Percentiles rank a stretch among this genome's conserved stretches.
phyloP scores from a whole-genome alignment of 2,888 invertebrate genomes.

The Volucella zonaria region DNA sequence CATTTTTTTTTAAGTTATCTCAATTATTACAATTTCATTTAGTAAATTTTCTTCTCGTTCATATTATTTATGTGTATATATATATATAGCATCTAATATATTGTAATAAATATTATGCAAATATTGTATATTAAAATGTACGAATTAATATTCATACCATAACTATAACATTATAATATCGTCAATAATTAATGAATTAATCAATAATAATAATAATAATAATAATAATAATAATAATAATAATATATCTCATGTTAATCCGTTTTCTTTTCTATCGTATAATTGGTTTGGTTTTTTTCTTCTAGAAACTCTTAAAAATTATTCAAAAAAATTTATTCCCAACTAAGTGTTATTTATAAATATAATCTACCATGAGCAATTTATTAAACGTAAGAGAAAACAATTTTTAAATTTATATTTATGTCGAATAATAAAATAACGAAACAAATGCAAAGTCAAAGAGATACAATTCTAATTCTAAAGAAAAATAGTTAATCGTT shows the following conservation, averaged over 20 bases:
- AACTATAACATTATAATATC: constrained; percentile 68
- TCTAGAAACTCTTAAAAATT: constrained; percentile 4
- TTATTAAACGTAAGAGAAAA: constrained; percentile 22
- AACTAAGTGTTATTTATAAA: constrained; percentile 30
- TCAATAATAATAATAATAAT: constrained; percentile 42
- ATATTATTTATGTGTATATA: constrained; percentile 56
- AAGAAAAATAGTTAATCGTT: constrained; percentile 50
- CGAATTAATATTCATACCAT: constrained; percentile 62
- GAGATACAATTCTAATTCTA: constrained; percentile 61
- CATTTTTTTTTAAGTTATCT: constrained; percentile 27
- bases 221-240: constrained; percentile 17
- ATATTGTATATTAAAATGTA: constrained; percentile 71
- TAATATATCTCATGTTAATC: constrained; percentile 17
- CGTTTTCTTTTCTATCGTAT: constrained; percentile 11
- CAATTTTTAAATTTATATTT: constrained; percentile 4
- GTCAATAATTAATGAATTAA: constrained; percentile 46
- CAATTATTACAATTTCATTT: constrained; percentile 59
- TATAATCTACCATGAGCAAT: constrained; percentile 18
- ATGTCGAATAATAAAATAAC: too few relatives aligned
- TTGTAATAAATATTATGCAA: constrained; percentile 72
- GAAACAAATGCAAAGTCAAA: constrained; percentile 6
- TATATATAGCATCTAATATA: constrained; percentile 69
- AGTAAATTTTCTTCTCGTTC: constrained; percentile 50
- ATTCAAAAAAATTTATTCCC: neutral
- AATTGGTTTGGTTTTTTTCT: constrained; percentile 2